phyloP scores from a whole-genome alignment of 2,113 vertebrate genomes.

The Pituophis catenifer region DNA sequence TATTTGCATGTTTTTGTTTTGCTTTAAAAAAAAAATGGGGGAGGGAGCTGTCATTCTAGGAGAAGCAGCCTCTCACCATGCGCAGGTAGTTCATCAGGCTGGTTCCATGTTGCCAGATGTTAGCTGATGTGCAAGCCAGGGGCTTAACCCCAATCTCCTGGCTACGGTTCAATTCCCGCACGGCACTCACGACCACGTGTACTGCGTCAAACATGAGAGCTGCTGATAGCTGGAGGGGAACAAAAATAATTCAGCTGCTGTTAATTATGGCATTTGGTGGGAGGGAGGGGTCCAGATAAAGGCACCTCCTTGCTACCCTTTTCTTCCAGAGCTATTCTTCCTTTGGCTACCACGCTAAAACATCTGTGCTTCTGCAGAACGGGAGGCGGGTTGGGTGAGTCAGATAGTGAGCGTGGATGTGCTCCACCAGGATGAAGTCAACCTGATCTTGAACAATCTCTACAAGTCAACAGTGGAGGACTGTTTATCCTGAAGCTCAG shows the following conservation, averaged over 20 bases:
- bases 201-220: constrained; percentile 88
- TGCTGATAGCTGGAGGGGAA: constrained; percentile 74
- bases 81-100: constrained; percentile 93
- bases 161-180: constrained; percentile 86
- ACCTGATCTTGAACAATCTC: neutral
- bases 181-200: constrained; percentile 85
- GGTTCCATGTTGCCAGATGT: constrained; percentile 90
- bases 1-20: neutral
- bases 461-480: neutral
- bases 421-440: neutral
- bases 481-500: neutral
- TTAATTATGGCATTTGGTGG: neutral
- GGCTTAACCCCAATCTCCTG: constrained; percentile 89
- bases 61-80: constrained; percentile 71
- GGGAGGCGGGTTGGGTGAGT: neutral
- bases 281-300: neutral
- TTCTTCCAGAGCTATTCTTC: too few relatives aligned
- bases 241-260: neutral
- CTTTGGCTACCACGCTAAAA: neutral
- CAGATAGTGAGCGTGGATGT: neutral
- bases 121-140: constrained; percentile 81
- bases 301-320: neutral
- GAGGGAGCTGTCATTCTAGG: neutral
- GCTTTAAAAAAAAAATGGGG: neutral
- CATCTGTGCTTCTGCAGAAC: neutral